phyloP scores from a whole-genome alignment of 1,140 invertebrate species.

The Heliconius hermathena region DNA sequence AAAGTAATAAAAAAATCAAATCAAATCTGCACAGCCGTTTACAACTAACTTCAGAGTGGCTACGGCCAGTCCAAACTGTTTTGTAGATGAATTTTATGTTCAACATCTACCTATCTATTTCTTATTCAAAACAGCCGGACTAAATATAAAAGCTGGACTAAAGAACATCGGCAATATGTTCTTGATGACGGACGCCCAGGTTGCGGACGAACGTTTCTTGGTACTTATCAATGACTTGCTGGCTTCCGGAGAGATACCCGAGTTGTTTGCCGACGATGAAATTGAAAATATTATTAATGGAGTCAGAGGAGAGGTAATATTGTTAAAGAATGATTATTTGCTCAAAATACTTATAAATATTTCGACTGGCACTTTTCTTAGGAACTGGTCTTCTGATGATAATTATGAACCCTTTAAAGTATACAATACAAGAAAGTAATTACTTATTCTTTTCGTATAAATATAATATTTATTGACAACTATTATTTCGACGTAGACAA shows the following conservation, averaged over 20 bases:
- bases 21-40: no score
- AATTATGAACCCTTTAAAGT: no score
- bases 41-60: no score
- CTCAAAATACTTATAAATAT: background rate
- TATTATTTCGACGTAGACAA: conserved; percentile 63
- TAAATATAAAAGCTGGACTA: conserved; percentile 94
- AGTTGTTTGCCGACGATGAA: conserved; percentile 95
- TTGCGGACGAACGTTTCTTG: conserved; percentile 94
- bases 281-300: conserved; percentile 92
- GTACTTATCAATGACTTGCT: conserved; percentile 97
- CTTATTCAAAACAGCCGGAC: conserved; percentile 73
- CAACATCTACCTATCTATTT: background rate
- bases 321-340: background rate
- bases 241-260: conserved; percentile 96
- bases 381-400: no score
- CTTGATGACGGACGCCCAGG: conserved; percentile 96
- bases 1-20: no score
- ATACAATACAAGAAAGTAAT: no score
- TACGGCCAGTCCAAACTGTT: no score
- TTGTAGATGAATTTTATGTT: background rate
- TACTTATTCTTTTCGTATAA: background rate
- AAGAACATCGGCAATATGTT: conserved; percentile 95
- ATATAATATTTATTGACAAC: no score
- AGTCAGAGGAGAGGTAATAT: conserved; percentile 90
- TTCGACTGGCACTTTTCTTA: no score